A percentile compares a stretch with the other conserved stretches of the same genome.
phyloP scores from a whole-genome alignment of 1,140 invertebrate genomes.

The Cydia pomonella region DNA sequence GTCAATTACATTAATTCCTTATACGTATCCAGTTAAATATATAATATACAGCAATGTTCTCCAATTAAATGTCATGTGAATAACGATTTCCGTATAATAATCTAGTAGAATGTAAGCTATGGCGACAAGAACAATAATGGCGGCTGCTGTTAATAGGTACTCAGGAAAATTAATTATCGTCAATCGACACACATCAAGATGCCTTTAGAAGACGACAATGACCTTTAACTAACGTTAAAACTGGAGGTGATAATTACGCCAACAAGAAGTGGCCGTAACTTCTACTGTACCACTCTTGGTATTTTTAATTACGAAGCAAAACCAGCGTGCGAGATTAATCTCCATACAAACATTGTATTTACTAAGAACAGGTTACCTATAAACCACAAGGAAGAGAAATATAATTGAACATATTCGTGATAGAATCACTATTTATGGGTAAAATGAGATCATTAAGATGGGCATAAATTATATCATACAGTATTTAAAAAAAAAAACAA shows the following conservation, averaged over 20 bases:
- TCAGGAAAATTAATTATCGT: slow-evolving; percentile 42
- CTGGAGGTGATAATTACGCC: not conserved
- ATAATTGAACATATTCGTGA: not conserved
- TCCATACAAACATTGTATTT: not conserved
- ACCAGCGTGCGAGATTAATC: not conserved
- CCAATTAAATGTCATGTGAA: slow-evolving; percentile 63
- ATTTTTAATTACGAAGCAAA: slow-evolving; percentile 20
- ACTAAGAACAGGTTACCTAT: not conserved
- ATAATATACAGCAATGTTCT: slow-evolving; percentile 49
- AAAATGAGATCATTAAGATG: not conserved
- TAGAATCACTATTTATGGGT: not conserved
- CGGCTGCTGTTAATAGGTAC: slow-evolving; percentile 43
- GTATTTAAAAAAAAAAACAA: not conserved
- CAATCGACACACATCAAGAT: slow-evolving; percentile 6
- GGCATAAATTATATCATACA: not conserved
- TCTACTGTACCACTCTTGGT: slow-evolving; percentile 2
- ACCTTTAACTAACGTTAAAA: slow-evolving; percentile 1
- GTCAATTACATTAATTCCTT: slow-evolving; percentile 71
- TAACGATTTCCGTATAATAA: slow-evolving; percentile 55
- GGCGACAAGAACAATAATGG: slow-evolving; percentile 41
- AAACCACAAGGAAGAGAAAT: too few species aligned
- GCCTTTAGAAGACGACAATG: not conserved
- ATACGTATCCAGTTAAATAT: slow-evolving; percentile 55
- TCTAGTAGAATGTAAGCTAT: slow-evolving; percentile 52
- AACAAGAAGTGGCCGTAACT: slow-evolving; percentile 3